A percentile compares a stretch with the other conserved stretches of the same genome.
Evolutionary conservation across 2,113 vertebrate species (phyloP).

Genomic region (Telmatochromis sp.): DNA sequence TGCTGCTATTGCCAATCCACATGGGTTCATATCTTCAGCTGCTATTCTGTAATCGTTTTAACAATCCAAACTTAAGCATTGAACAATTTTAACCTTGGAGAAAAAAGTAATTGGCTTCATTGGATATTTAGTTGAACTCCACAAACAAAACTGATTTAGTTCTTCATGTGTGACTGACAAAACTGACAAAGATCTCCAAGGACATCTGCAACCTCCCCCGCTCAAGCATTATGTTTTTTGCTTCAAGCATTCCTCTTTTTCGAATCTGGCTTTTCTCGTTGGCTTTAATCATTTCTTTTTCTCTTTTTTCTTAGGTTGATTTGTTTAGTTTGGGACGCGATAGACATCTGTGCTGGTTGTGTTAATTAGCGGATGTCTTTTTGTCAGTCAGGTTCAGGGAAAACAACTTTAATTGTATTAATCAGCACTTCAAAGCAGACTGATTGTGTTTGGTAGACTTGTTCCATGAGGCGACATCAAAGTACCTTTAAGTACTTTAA

Average conservation of each 20-base stretch:
- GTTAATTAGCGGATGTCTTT: neutral
- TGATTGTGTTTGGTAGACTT: neutral
- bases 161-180: constrained; percentile 8
- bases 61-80: neutral
- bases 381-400: neutral
- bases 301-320: neutral
- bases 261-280: neutral
- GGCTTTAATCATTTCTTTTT: neutral
- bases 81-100: neutral
- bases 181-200: neutral
- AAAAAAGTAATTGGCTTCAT: neutral
- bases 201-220: neutral
- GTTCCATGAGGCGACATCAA: neutral
- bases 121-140: neutral
- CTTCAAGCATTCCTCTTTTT: neutral
- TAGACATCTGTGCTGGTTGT: neutral
- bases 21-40: neutral
- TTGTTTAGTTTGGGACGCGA: neutral
- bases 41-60: neutral
- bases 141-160: neutral
- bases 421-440: neutral
- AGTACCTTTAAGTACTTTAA: neutral
- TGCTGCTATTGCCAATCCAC: neutral
- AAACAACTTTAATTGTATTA: neutral
- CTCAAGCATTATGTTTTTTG: neutral